Percentiles rank a stretch among this genome's conserved stretches.
Conservation (phyloP, 2,113 vertebrate species). For the Seriola aureovittata region DNA sequence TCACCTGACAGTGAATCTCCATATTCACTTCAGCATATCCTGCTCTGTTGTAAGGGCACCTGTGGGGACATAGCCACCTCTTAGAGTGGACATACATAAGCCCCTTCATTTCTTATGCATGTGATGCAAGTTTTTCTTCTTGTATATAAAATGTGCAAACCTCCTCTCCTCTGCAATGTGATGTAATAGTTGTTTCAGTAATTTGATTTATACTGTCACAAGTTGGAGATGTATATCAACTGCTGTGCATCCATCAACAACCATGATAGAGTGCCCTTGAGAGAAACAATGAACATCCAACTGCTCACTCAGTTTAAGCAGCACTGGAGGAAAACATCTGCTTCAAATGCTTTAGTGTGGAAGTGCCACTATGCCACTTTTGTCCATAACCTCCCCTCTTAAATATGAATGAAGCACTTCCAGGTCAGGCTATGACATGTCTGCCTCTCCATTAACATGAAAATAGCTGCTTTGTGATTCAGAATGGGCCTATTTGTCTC, state of each 20-base stretch:
- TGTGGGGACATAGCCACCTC: not conserved
- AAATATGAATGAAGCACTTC: conserved; percentile 11
- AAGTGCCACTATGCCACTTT: conserved; percentile 7
- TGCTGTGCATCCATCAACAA: conserved; percentile 28
- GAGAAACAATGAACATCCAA: conserved; percentile 19
- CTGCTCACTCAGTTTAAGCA: conserved; percentile 29
- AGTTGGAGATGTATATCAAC: conserved; percentile 18
- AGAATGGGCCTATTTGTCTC: not conserved
- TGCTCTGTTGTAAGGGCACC: conserved; percentile 14
- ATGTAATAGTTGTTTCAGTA: conserved; percentile 3
- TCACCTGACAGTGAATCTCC: conserved; percentile 14
- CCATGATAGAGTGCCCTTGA: conserved; percentile 35
- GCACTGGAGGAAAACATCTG: conserved; percentile 31
- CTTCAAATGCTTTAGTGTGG: conserved; percentile 1
- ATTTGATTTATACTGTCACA: conserved; percentile 8
- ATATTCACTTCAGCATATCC: conserved; percentile 39
- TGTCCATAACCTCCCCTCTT: conserved; percentile 7
- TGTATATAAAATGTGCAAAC: not conserved
- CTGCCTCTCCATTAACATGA: not conserved
- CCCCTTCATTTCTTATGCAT: not conserved
- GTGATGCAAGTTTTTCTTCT: not conserved
- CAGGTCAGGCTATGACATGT: not conserved
- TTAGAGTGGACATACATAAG: conserved; percentile 6
- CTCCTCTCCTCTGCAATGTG: not conserved
- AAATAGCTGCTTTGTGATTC: conserved; percentile 22